phyloP scores from a whole-genome alignment of 2,888 invertebrate species.

The Polyploca ridens region DNA sequence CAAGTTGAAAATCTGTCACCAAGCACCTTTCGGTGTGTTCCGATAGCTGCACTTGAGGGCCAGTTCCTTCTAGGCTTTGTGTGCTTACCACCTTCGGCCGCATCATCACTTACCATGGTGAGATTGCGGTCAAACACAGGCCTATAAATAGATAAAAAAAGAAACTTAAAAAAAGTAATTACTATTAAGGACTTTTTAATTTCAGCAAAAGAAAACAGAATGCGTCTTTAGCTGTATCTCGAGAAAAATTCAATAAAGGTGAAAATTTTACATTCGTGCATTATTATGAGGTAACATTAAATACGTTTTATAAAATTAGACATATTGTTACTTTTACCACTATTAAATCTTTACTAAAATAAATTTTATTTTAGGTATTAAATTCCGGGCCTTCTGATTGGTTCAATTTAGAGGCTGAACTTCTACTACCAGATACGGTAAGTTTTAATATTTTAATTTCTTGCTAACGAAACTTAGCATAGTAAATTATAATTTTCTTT shows the following conservation, averaged over 20 bases:
- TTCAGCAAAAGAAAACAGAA: constrained; percentile 67
- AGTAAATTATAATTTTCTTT: too few relatives aligned
- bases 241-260: constrained; percentile 53
- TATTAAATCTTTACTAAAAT: constrained; percentile 2
- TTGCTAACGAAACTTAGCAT: background rate
- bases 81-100: too few relatives aligned
- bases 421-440: constrained; percentile 55
- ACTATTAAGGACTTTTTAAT: constrained; percentile 24
- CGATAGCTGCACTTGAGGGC: too few relatives aligned
- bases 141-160: too few relatives aligned
- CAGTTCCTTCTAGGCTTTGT: too few relatives aligned
- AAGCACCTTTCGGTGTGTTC: too few relatives aligned
- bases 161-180: background rate
- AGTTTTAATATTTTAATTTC: constrained; percentile 17
- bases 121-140: too few relatives aligned
- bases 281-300: constrained; percentile 60
- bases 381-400: constrained; percentile 75
- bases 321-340: background rate
- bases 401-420: constrained; percentile 45
- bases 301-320: too few relatives aligned
- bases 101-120: too few relatives aligned
- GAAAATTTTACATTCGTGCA: constrained; percentile 58
- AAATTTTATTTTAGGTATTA: constrained; percentile 54
- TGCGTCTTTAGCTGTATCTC: constrained; percentile 57
- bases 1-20: too few relatives aligned